Conservation (phyloP, 1,140 invertebrate genomes). For the Gonatopus flavifemur region DNA sequence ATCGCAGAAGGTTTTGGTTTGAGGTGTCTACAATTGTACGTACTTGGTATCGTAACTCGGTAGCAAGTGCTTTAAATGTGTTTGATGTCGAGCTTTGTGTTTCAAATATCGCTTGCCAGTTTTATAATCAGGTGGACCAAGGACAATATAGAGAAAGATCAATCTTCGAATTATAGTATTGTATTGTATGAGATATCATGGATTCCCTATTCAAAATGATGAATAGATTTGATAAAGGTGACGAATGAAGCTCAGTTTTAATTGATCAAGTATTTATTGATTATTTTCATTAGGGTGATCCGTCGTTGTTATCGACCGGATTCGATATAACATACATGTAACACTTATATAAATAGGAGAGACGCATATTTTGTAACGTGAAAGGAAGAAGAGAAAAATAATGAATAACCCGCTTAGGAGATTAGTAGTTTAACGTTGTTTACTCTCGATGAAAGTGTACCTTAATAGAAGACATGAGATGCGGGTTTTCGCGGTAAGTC, state of each 20-base stretch:
- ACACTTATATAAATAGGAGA: no score
- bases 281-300: slow-evolving; percentile 15
- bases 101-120: slow-evolving; percentile 1
- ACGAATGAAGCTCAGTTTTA: no score
- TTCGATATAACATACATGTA: neutral
- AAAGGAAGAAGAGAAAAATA: neutral
- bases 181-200: no score
- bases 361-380: slow-evolving; percentile 29
- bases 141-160: slow-evolving; percentile 34
- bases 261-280: neutral
- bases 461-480: slow-evolving; percentile 28
- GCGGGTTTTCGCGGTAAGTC: slow-evolving; percentile 13
- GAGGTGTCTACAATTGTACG: no score
- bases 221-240: neutral
- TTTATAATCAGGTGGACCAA: slow-evolving; percentile 43
- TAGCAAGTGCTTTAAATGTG: no score
- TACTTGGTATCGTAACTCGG: no score
- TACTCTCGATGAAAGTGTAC: slow-evolving; percentile 33
- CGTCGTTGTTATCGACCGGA: slow-evolving; percentile 10
- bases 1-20: no score
- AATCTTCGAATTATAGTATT: no score
- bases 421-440: slow-evolving; percentile 27
- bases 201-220: no score
- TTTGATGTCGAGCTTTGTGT: slow-evolving; percentile 10
- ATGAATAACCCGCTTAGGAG: slow-evolving; percentile 14